Base-by-base conservation (phyloP, 1,140 invertebrate genomes). In the Macrocentrus cingulum region DNA sequence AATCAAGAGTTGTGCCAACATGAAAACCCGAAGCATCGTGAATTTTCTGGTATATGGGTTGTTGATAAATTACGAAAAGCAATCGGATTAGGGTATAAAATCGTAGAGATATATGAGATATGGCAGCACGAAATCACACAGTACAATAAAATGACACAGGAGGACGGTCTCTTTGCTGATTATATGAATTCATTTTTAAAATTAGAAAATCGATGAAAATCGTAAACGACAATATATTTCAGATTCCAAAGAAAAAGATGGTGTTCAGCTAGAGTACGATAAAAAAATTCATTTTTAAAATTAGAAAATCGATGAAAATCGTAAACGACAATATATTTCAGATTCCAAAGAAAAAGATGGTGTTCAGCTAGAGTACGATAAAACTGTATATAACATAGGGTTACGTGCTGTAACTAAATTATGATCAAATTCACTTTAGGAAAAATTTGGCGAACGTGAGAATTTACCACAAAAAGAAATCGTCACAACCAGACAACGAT, bases 11-110 rank as follows among this genome's bases (percentile, higher is more conserved):
- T 55, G 2, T 71, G 68, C 48, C 18, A 19, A 0, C 75, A 81
- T 61, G 59, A 25, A 34, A n/a, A 37, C 49, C 9, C 22, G 19
- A 63, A 64, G 2, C 66, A 79, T 36, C 57, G 74, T 36, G 13
- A 48, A 2, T 59, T 81, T 5, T 65, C 34, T 0, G 76, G 77
- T 39, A 79, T 71, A 4, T 81, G 72, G 70, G 68, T 71, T 0
- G 62, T 65, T 9, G 65, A 71, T 23, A 74, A 81, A 63, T 7
- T 81, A 6, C 22, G 62, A 37, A 70, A 73, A 56, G 76, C 80
- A 1, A n/a, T 75, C 0, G 50, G 66, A 20, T 65, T 62, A 49
- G 74, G 72, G 2, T 80, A 80, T 52, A n/a, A n/a, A n/a, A 52
- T 45, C 49, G 57, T 81, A 11, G 0, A 74, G 7, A 59, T 52